Evolutionary conservation across 2,888 invertebrate genomes (phyloP).

Genomic region (Conomelus anceps): DNA sequence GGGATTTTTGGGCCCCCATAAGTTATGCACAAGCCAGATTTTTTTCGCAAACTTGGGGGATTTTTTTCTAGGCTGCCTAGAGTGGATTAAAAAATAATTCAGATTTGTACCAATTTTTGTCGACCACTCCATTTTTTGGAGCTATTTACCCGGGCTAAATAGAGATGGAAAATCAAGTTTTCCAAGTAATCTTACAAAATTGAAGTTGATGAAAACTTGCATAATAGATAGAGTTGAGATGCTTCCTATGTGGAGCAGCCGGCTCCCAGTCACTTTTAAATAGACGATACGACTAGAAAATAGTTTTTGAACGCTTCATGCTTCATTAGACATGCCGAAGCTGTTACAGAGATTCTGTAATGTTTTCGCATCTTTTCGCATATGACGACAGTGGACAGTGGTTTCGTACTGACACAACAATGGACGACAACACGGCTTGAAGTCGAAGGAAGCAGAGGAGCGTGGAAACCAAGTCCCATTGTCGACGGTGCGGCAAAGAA

Average conservation of each 20-base stretch:
- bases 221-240: no score
- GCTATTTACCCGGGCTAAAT: no score
- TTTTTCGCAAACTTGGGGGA: no score
- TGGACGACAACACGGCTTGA: neutral
- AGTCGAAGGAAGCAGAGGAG: neutral
- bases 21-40: no score
- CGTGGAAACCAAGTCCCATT: neutral
- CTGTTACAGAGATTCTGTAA: neutral
- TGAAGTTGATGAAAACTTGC: no score
- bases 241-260: neutral
- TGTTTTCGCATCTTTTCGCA: neutral
- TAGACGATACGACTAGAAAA: neutral
- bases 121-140: no score
- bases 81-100: no score
- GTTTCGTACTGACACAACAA: neutral
- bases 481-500: neutral
- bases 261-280: neutral
- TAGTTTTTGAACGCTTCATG: neutral
- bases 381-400: neutral
- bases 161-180: no score
- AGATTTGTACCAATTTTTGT: no score
- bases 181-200: no score
- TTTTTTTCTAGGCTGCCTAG: no score
- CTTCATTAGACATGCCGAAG: neutral
- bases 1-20: no score